Base-by-base conservation (phyloP, 2,888 invertebrate species). In the Metallyticus violacea region DNA sequence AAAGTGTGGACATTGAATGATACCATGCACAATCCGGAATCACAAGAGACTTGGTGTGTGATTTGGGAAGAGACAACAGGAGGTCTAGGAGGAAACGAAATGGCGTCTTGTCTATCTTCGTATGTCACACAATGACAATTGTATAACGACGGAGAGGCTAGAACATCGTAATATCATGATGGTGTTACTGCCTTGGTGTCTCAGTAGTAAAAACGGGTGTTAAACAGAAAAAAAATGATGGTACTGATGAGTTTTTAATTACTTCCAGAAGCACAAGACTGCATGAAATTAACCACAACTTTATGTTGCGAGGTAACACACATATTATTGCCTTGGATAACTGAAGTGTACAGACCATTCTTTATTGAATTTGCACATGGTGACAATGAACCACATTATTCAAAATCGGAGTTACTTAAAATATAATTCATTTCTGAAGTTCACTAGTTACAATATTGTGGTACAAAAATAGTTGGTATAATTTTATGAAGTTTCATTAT, bases 141-240 rank as follows among this genome's bases (percentile, higher is more conserved):
- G 29, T 29, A 30, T 27, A 26, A 30, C 1, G 2, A 30, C 30
- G 30, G 15, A 26, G 79, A 85, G 15, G 79, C 79, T 77, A 88
- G 79, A 88, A 87, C 85, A 85, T 89, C 29, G n/a, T n/a, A n/a
- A n/a, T 89, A 87, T 87, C 86, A 87, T 26, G 88, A 88, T 85
- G 88, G 88, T 82, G 88, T 87, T 83, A 86, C 81, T 25, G 86
- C n/a, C n/a, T n/a, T n/a, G n/a, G n/a, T n/a, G n/a, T n/a, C n/a
- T n/a, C n/a, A n/a, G n/a, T n/a, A n/a, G n/a, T n/a, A n/a, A n/a
- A n/a, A n/a, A n/a, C n/a, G n/a, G n/a, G n/a, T n/a, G n/a, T n/a
- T n/a, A n/a, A n/a, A n/a, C n/a, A 87, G 26, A 80, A 87, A 77
- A 87, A 87, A 29, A 87, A 85, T 81, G 22, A 26, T 86, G 76